Evolutionary conservation across 2,797 vertebrate species (phyloP).

Genomic region (Loris lydekkerianus): DNA sequence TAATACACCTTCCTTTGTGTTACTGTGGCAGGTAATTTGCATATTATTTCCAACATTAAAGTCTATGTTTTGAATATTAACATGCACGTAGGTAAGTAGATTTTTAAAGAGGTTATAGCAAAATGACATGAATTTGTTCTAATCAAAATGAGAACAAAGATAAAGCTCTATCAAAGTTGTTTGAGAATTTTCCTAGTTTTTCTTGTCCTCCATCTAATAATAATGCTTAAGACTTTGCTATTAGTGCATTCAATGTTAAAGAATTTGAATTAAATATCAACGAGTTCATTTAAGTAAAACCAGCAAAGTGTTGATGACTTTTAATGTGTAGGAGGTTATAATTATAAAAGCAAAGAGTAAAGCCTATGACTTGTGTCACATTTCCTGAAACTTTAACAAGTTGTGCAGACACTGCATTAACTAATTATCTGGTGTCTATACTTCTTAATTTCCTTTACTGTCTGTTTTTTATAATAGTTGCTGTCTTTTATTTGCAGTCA

Average conservation of each 20-base stretch:
- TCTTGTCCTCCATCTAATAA: background rate
- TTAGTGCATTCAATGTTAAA: constrained; percentile 31
- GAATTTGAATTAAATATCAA: constrained; percentile 32
- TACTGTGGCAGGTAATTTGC: background rate
- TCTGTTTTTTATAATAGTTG: background rate
- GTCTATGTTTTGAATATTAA: background rate
- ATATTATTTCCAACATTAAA: background rate
- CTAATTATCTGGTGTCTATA: background rate
- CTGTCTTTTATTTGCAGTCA: background rate
- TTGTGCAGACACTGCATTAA: background rate
- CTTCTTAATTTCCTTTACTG: background rate
- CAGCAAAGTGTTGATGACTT: background rate
- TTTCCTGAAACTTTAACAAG: constrained; percentile 20
- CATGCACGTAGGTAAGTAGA: background rate
- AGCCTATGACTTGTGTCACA: background rate
- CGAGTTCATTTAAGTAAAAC: constrained; percentile 8
- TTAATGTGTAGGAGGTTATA: background rate
- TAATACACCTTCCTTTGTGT: background rate
- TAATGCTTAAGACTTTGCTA: background rate
- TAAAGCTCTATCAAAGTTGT: background rate
- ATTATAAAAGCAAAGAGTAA: constrained; percentile 40
- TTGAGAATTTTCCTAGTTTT: background rate
- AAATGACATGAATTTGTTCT: constrained; percentile 1
- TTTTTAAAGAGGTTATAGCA: constrained; percentile 26
- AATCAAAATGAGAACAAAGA: background rate